Base-by-base conservation (phyloP, 2,888 invertebrate genomes). In the Abscondita cerata region DNA sequence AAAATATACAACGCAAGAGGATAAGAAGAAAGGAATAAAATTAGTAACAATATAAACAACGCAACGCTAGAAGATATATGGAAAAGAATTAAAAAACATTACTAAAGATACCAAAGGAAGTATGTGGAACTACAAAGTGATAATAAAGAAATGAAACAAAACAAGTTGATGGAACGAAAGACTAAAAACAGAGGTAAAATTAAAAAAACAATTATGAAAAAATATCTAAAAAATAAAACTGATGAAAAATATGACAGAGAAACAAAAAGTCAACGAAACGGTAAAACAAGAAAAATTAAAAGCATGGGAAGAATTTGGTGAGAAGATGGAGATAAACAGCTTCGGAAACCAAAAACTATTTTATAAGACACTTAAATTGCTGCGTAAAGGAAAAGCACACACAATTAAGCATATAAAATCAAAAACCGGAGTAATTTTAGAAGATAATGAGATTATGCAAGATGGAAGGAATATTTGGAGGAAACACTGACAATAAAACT, bases 91-190 rank as follows among this genome's bases (percentile, higher is more conserved):
- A 47, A 6, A 48, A 55, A 8, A 55, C 15, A 48, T 2, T 47
- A 18, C 2, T 33, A 16, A 55, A 5, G 25, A 20, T 18, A 48
- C 47, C 31, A 31, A 3, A 13, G 25, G 34, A n/a, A 16, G 33
- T 31, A 48, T 55, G 55, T 31, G 47, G 31, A 31, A 18, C 11
- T 6, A 11, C 55, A 12, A 48, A 16, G n/a, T 6, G 20, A 25
- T 13, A 33, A 1, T 3, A 33, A 15, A 5, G 33, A 4, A 12
- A 51, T 33, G 44, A 55, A 55, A 47, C 25, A n/a, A 48, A 50
- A 55, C 55, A 9, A 31, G 11, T 11, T 55, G 55, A 47, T 55
- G 47, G 55, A 48, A 18, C 9, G 18, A 25, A 47, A 13, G n/a
- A 16, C 3, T 9, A 46, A 48, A 20, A 33, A 55, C 50, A 15